Base-by-base conservation (phyloP, 2,113 vertebrate species). In the Neofelis nebulosa region DNA sequence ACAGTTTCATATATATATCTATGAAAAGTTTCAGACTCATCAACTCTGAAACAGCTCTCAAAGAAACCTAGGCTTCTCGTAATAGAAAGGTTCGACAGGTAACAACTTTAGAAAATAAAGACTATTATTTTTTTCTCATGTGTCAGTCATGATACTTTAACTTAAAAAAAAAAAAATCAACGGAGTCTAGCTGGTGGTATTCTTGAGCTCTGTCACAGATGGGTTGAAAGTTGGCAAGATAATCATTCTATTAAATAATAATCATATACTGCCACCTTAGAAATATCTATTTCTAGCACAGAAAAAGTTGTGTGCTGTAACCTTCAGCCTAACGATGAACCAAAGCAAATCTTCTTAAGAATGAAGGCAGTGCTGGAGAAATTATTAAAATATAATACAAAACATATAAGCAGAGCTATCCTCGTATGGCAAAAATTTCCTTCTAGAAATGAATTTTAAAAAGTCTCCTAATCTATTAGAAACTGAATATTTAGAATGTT, bases 401-500 rank as follows among this genome's bases (percentile, higher is more conserved):
- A 95, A 66, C 41, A 55, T 38, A 92, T 68, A 81, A 81, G 73
- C 12, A 82, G 18, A 9, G 16, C 73, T 90, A 7, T 29, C 86
- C 86, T 45, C 73, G 50, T 3, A 71, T 2, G 8, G 66, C 81
- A 95, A 18, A 94, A 68, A 69, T 82, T 88, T 78, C 50, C 66
- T 85, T 81, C 84, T 92, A 81, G 65, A 96, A 96, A 85, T 57
- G 48, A 89, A 87, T 69, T 74, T 50, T 82, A 48, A 50, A 84
- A 97, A 73, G 84, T 45, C 21, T 87, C 25, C 65, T 71, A 36
- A 80, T 41, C 50, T 73, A 38, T 45, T 87, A 13, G 38, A 94
- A 96, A 86, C 3, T 52, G 68, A 96, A 69, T 73, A 88, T 61
- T 69, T 55, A 81, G 45, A 95, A 94, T 71, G 18, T 63, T 80